phyloP scores from a whole-genome alignment of 2,888 invertebrate species.

The Myopa testacea region DNA sequence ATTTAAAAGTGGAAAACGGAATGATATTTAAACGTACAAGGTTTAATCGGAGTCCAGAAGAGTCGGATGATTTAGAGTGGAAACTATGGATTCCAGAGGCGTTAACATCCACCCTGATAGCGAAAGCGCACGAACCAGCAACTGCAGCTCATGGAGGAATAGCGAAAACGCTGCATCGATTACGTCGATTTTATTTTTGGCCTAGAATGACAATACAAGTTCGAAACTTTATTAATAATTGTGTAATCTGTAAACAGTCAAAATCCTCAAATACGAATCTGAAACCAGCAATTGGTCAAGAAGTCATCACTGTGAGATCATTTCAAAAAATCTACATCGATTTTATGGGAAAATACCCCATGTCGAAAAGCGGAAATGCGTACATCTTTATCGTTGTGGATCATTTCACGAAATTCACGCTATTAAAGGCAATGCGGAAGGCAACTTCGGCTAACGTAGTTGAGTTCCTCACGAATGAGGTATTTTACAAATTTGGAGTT shows the following conservation, averaged over 20 bases:
- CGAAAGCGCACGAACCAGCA: conserved; percentile 20
- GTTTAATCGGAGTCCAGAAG: neutral
- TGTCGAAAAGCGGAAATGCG: neutral
- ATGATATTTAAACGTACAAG: conserved; percentile 18
- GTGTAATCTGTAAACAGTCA: neutral
- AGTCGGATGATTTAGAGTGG: conserved; percentile 27
- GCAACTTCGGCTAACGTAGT: too few relatives aligned
- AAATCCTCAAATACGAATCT: neutral
- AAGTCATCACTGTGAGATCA: neutral
- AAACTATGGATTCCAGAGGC: conserved; percentile 34
- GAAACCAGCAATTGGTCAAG: neutral
- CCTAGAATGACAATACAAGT: neutral
- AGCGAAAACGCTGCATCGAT: conserved; percentile 25
- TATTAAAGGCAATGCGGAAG: neutral
- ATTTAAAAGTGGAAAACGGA: conserved; percentile 14
- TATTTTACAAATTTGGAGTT: too few relatives aligned
- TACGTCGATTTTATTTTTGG: neutral
- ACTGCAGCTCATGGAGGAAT: conserved; percentile 24
- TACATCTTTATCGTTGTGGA: neutral
- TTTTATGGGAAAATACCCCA: neutral
- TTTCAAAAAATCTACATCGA: conserved; percentile 43
- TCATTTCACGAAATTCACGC: neutral
- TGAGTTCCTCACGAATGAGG: too few relatives aligned
- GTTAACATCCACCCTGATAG: conserved; percentile 4
- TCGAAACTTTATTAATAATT: too few relatives aligned